Conservation (phyloP, 2,113 vertebrate genomes). For the Macaca fascicularis region DNA sequence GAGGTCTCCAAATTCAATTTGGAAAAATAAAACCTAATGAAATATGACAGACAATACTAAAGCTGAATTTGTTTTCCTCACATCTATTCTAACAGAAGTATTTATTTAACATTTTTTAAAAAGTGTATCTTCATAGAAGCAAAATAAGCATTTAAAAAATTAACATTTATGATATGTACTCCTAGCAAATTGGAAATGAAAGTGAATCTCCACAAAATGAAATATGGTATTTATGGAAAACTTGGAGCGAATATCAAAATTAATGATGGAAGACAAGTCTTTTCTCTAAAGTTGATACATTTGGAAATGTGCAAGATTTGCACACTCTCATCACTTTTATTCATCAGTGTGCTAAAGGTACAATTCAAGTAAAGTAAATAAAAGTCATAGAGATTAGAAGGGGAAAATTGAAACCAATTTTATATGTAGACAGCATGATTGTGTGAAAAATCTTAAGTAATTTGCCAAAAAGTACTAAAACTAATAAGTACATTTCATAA, state of each 20-base stretch:
- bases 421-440: background rate
- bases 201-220: conserved; percentile 5
- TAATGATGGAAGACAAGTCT: background rate
- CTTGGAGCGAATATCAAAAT: background rate
- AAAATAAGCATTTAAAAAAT: conserved; percentile 3
- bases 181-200: background rate
- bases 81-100: background rate
- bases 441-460: background rate
- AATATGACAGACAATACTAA: conserved; percentile 21
- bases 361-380: background rate
- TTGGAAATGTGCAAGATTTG: background rate
- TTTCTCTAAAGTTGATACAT: background rate
- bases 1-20: background rate
- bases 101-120: background rate
- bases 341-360: background rate
- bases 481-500: background rate
- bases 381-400: background rate
- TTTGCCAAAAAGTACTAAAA: background rate
- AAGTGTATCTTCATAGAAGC: background rate
- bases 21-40: background rate
- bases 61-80: background rate
- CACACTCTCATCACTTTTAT: background rate
- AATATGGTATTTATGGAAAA: background rate
- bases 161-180: background rate
- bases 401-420: background rate